Percentiles rank a stretch among this genome's conserved stretches.
These are phyloP conservation scores for Nerophis ophidion DNA, from an alignment of 2,113 vertebrate species.

Conservation along the genomic window DNA sequence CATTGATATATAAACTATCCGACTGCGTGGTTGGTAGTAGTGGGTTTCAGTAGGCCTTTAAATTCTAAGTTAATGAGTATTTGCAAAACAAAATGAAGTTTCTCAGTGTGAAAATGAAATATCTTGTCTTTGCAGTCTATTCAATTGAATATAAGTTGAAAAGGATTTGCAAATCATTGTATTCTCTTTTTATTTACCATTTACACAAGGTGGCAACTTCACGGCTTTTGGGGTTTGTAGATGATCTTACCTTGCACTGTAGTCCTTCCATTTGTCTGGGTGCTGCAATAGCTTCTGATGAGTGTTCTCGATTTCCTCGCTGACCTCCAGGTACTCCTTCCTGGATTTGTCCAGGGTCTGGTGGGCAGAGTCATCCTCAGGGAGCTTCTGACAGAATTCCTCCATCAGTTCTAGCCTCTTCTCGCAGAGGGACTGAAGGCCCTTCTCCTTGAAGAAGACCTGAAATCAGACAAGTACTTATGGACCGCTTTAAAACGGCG, in stretches of 20 bases:
- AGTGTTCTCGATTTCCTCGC: slow-evolving; percentile 75
- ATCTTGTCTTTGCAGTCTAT: too few relatives aligned
- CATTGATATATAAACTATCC: too few relatives aligned
- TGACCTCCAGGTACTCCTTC: slow-evolving; percentile 72
- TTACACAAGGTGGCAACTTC: too few relatives aligned
- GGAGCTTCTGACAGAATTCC: slow-evolving; percentile 87
- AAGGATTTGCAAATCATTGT: too few relatives aligned
- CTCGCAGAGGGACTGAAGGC: slow-evolving; percentile 82
- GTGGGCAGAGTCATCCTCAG: slow-evolving; percentile 75
- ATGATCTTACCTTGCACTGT: slow-evolving; percentile 69
- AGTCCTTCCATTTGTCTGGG: slow-evolving; percentile 88
- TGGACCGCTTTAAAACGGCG: neutral
- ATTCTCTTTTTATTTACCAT: too few relatives aligned
- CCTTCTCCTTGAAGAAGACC: slow-evolving; percentile 90
- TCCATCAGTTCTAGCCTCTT: slow-evolving; percentile 87
- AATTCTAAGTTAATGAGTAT: too few relatives aligned
- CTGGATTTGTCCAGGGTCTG: slow-evolving; percentile 69
- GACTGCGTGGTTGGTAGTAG: too few relatives aligned
- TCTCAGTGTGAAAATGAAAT: too few relatives aligned
- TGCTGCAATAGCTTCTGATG: slow-evolving; percentile 77
- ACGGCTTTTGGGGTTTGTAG: neutral
- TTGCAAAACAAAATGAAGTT: too few relatives aligned
- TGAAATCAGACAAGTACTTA: neutral
- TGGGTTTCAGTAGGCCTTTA: too few relatives aligned
- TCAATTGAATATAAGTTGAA: too few relatives aligned